Evolutionary conservation across 2,888 invertebrate genomes (phyloP).

Genomic region (Scrobipalpa costella): DNA sequence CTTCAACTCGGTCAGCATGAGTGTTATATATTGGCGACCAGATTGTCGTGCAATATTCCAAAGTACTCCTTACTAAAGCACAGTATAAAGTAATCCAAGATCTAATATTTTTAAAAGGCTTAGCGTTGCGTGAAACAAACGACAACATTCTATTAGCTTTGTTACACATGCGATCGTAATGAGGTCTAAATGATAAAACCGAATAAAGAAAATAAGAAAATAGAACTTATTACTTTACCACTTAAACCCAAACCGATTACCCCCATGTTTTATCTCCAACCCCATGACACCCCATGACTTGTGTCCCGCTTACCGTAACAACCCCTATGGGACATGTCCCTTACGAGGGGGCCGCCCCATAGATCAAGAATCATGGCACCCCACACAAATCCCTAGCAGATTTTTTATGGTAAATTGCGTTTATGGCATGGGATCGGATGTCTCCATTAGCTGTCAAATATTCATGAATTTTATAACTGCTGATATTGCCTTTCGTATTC

Average conservation of each 20-base stretch:
- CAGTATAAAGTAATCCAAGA: too few species aligned
- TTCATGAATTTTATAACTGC: background rate
- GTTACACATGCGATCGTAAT: too few species aligned
- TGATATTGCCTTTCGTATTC: too few species aligned
- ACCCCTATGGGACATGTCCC: constrained; percentile 7
- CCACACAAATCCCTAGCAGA: constrained; percentile 1
- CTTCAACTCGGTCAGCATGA: too few species aligned
- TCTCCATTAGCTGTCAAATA: constrained; percentile 4
- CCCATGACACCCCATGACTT: constrained; percentile 7
- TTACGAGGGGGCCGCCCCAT: constrained; percentile 6
- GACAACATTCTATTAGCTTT: too few species aligned
- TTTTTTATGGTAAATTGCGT: constrained; percentile 6
- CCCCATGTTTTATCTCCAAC: background rate
- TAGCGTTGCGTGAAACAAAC: too few species aligned
- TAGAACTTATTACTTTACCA: background rate
- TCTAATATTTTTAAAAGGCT: too few species aligned
- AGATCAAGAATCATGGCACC: background rate
- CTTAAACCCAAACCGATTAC: constrained; percentile 12
- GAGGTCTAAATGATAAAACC: too few species aligned
- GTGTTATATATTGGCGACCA: too few species aligned
- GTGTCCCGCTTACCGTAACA: constrained; percentile 15
- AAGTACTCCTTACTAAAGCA: too few species aligned
- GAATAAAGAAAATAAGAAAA: background rate
- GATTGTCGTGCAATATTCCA: too few species aligned
- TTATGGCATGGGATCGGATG: constrained; percentile 5